Percentiles rank a stretch among this genome's conserved stretches.
These are phyloP conservation scores for Chaetodon trifasciatus DNA, from an alignment of 2,797 vertebrate species.

Conservation along the genomic window DNA sequence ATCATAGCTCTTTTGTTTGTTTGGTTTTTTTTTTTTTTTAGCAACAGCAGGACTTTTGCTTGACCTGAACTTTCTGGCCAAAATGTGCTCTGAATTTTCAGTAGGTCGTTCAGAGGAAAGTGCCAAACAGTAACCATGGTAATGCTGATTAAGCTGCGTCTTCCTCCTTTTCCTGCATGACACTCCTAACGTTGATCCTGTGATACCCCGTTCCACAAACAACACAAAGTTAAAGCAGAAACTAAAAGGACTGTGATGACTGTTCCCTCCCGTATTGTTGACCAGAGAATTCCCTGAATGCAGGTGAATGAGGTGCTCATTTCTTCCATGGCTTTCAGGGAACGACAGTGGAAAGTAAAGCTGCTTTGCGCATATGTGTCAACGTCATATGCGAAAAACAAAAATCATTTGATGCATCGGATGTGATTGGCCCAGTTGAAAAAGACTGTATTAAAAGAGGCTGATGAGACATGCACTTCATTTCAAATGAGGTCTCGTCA, in stretches of 20 bases:
- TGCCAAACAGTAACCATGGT: conserved; percentile 57
- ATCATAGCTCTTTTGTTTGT: background rate
- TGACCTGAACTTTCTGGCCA: conserved; percentile 49
- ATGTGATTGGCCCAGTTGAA: conserved; percentile 50
- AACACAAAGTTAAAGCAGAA: conserved; percentile 26
- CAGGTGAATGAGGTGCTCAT: conserved; percentile 25
- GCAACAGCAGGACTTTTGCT: conserved; percentile 55
- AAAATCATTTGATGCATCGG: conserved; percentile 5
- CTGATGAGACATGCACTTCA: conserved; percentile 62
- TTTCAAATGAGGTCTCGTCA: conserved; percentile 64
- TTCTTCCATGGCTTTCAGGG: conserved; percentile 41
- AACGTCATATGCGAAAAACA: conserved; percentile 37
- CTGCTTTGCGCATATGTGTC: conserved; percentile 18
- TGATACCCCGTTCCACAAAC: conserved; percentile 20
- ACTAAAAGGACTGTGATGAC: conserved; percentile 33
- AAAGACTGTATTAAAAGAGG: conserved; percentile 64
- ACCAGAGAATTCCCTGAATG: conserved; percentile 35
- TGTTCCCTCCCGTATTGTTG: conserved; percentile 18
- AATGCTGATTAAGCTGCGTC: conserved; percentile 31
- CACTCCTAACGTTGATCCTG: background rate
- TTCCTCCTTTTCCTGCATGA: background rate
- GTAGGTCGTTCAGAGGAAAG: conserved; percentile 54
- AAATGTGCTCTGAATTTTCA: conserved; percentile 52
- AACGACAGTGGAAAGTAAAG: conserved; percentile 32
- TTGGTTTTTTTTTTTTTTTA: background rate